Evolutionary conservation across 1,140 invertebrate species (phyloP).

Genomic region (Heliconius eleuchia): DNA sequence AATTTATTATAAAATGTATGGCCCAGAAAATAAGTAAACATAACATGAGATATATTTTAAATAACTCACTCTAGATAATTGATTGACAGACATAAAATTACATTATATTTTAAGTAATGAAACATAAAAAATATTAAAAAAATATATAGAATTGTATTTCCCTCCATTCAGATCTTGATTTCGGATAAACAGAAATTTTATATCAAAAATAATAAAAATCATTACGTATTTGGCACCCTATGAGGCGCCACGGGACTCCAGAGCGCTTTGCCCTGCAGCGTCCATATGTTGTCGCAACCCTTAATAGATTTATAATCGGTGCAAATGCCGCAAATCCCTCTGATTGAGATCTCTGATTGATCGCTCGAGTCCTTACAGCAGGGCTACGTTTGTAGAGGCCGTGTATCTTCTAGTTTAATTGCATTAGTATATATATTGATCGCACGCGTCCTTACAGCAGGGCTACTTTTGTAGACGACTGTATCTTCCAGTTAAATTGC

Average conservation of each 20-base stretch:
- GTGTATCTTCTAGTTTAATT: not conserved
- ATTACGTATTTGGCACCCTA: slow-evolving; percentile 50
- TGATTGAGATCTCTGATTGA: slow-evolving; percentile 55
- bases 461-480: not conserved
- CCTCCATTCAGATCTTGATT: not conserved
- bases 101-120: no score
- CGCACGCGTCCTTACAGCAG: not conserved
- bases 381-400: not conserved
- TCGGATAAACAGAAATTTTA: slow-evolving; percentile 44
- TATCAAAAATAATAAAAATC: slow-evolving; percentile 46
- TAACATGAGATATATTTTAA: no score
- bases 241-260: slow-evolving; percentile 47
- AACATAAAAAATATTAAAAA: no score
- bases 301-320: slow-evolving; percentile 71
- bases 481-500: not conserved
- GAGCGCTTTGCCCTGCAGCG: slow-evolving; percentile 54
- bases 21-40: no score
- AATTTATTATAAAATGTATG: no score
- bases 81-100: no score
- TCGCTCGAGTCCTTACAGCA: slow-evolving; percentile 9
- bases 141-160: not conserved
- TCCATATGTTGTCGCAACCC: slow-evolving; percentile 65
- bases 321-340: slow-evolving; percentile 67
- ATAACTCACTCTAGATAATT: no score
- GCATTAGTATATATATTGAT: slow-evolving; percentile 26